A percentile compares a stretch with the other conserved stretches of the same genome.
These are phyloP conservation scores for Lepidothrix coronata DNA, from an alignment of 2,113 vertebrate genomes.

Conservation along the genomic window DNA sequence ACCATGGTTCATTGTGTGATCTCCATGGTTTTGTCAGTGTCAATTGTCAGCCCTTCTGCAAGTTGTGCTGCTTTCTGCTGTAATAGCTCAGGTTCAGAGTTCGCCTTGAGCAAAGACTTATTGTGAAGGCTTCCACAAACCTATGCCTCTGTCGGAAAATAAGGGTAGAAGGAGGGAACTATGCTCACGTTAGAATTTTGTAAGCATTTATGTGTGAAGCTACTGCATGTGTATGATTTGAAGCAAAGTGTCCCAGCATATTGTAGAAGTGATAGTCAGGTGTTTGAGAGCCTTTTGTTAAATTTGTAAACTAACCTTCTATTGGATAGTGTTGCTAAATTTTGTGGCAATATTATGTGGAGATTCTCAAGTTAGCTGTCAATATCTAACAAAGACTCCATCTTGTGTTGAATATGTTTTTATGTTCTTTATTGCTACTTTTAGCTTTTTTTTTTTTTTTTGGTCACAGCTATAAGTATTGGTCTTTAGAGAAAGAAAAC, in stretches of 20 bases:
- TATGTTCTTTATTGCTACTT: neutral
- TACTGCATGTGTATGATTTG: neutral
- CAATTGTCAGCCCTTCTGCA: neutral
- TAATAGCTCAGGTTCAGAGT: neutral
- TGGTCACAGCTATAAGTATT: neutral
- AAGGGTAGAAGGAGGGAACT: neutral
- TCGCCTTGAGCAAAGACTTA: neutral
- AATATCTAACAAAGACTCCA: neutral
- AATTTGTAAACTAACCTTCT: neutral
- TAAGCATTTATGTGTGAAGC: neutral
- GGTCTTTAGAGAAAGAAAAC: neutral
- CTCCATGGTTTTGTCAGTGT: neutral
- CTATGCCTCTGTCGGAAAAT: neutral
- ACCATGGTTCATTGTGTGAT: neutral
- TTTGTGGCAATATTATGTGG: neutral
- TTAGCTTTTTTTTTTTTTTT: neutral
- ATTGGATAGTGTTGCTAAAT: neutral
- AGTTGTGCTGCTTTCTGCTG: neutral
- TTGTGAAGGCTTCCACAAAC: neutral
- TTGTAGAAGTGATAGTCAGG: neutral
- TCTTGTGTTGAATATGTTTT: neutral
- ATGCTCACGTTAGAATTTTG: neutral
- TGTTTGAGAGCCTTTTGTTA: neutral
- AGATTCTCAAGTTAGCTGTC: too few species aligned
- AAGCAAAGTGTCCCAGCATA: neutral